These are phyloP conservation scores for Acrobasis suavella DNA, from an alignment of 2,888 invertebrate genomes.

Conservation along the genomic window DNA sequence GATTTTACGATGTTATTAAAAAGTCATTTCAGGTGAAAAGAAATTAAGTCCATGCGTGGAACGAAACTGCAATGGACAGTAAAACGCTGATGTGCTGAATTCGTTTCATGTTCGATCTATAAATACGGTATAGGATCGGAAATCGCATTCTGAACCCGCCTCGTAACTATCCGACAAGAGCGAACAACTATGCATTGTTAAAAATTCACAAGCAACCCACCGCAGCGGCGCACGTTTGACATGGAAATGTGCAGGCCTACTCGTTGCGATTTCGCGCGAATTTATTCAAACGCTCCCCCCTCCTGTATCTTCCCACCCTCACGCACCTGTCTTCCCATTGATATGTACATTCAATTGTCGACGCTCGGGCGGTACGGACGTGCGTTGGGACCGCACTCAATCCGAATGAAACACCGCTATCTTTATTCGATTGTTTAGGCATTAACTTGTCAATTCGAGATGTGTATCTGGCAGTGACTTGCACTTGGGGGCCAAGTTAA, in stretches of 20 bases:
- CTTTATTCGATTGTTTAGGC: constrained; percentile 32
- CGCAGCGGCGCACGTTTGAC: constrained; percentile 64
- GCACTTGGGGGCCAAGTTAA: constrained; percentile 62
- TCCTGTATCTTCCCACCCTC: constrained; percentile 34
- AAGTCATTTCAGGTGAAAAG: not conserved
- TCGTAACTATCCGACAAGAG: constrained; percentile 33
- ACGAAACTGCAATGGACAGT: not conserved
- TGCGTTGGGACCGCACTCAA: constrained; percentile 39
- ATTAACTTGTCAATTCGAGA: constrained; percentile 67
- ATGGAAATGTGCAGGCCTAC: constrained; percentile 72
- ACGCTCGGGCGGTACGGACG: constrained; percentile 45
- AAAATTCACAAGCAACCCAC: constrained; percentile 63
- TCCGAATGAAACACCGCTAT: constrained; percentile 32
- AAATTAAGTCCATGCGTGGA: not conserved
- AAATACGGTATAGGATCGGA: constrained; percentile 9
- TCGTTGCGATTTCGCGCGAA: constrained; percentile 59
- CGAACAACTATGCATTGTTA: constrained; percentile 54
- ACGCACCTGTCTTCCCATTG: constrained; percentile 60
- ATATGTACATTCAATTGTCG: constrained; percentile 71
- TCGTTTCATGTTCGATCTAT: constrained; percentile 2
- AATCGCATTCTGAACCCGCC: constrained; percentile 23
- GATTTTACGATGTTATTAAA: constrained; percentile 15
- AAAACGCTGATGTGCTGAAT: not conserved
- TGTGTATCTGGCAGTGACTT: constrained; percentile 62
- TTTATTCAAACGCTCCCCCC: constrained; percentile 57